phyloP scores from a whole-genome alignment of 2,113 vertebrate species.

The Eulemur rufifrons region DNA sequence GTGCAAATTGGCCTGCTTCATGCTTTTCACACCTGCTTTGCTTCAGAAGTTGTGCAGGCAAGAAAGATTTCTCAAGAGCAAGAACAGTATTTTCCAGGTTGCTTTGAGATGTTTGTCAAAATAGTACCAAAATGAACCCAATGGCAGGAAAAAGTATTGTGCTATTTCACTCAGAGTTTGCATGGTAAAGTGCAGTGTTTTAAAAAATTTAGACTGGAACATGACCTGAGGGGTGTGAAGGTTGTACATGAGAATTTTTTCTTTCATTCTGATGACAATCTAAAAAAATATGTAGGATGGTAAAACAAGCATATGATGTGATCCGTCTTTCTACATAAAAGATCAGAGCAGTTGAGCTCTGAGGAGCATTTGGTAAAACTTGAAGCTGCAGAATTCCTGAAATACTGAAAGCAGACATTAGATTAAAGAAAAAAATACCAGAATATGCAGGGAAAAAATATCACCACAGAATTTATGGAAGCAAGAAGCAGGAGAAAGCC shows the following conservation, averaged over 20 bases:
- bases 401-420: not conserved
- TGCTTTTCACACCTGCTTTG: slow-evolving; percentile 35
- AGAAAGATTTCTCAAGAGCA: slow-evolving; percentile 11
- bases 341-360: not conserved
- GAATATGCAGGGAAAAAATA: not conserved
- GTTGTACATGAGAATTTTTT: not conserved
- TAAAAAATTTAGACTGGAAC: not conserved
- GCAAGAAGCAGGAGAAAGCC: not conserved
- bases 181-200: not conserved
- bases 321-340: not conserved
- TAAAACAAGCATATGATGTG: not conserved
- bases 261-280: not conserved
- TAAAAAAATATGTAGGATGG: not conserved
- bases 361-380: not conserved
- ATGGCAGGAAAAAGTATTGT: not conserved
- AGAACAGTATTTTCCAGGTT: slow-evolving; percentile 13
- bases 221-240: not conserved
- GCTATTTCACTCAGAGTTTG: not conserved
- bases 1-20: slow-evolving; percentile 39
- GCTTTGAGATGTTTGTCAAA: slow-evolving; percentile 18
- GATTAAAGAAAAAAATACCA: not conserved
- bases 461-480: not conserved
- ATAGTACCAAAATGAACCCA: not conserved
- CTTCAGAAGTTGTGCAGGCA: not conserved
- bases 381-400: not conserved